Conservation (phyloP, 30 jellyfish, hydroid and myxozoan species). For the Catostylus mosaicus region DNA sequence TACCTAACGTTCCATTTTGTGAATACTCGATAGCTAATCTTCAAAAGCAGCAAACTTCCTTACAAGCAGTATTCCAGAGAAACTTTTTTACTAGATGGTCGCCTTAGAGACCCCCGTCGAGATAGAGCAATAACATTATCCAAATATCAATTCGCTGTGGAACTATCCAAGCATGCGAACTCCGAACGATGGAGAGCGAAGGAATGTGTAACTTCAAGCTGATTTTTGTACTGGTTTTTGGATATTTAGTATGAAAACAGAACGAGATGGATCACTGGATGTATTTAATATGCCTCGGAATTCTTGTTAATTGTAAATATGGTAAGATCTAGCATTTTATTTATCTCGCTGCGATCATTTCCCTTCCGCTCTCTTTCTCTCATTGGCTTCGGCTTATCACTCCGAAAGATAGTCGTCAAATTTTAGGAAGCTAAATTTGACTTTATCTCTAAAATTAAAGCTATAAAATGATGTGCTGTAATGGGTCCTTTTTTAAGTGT, state of each 20-base stretch:
- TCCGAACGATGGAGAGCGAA: slow-evolving; percentile 38
- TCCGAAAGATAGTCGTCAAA: not conserved
- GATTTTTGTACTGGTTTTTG: slow-evolving; percentile 20
- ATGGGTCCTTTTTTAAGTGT: too few species aligned
- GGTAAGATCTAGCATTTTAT: slow-evolving; percentile 36
- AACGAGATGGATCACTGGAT: slow-evolving; percentile 43
- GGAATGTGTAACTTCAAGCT: slow-evolving; percentile 56
- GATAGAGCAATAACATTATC: slow-evolving; percentile 57
- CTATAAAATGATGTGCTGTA: too few species aligned
- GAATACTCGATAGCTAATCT: not conserved
- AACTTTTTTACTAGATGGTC: slow-evolving; percentile 3
- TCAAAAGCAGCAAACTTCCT: not conserved
- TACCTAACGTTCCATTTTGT: not conserved
- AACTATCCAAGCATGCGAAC: slow-evolving; percentile 76
- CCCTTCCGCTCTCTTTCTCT: slow-evolving; percentile 4
- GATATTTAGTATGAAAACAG: slow-evolving; percentile 39
- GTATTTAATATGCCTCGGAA: slow-evolving; percentile 39
- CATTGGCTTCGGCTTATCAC: slow-evolving; percentile 1
- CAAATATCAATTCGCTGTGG: slow-evolving; percentile 76
- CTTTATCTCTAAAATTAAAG: too few species aligned
- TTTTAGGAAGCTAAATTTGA: not conserved
- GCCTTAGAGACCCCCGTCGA: slow-evolving; percentile 40
- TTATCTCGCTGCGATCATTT: not conserved
- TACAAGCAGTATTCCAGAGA: not conserved
- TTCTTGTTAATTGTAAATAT: slow-evolving; percentile 10